Conservation (phyloP, 2,113 vertebrate genomes). For the Dermatemys mawii region DNA sequence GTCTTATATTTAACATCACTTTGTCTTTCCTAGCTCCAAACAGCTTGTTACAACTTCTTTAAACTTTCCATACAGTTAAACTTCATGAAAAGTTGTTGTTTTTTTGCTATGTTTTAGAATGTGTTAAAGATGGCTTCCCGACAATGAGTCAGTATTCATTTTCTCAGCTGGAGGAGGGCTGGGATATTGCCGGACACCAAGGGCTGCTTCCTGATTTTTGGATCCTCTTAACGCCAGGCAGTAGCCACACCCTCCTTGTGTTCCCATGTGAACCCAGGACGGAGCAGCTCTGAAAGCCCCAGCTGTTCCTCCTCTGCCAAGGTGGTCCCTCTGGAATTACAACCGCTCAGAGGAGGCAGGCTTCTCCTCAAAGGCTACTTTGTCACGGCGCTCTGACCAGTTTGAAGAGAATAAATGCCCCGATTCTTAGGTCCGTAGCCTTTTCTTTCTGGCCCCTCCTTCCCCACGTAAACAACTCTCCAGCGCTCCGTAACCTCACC, state of each 20-base stretch:
- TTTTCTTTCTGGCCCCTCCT: neutral
- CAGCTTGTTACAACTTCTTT: neutral
- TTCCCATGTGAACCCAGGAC: slow-evolving; percentile 71
- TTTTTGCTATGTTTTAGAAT: neutral
- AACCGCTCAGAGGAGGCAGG: slow-evolving; percentile 13
- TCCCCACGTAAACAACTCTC: neutral
- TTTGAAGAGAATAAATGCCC: slow-evolving; percentile 34
- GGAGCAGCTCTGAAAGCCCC: slow-evolving; percentile 56
- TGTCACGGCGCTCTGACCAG: slow-evolving; percentile 23
- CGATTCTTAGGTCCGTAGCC: neutral
- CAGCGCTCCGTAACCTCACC: neutral
- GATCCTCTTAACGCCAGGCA: too few species aligned
- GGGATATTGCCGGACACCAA: too few species aligned
- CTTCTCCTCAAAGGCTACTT: slow-evolving; percentile 57
- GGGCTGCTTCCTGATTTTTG: too few species aligned
- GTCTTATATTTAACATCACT: rapidly evolving
- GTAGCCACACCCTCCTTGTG: slow-evolving; percentile 30
- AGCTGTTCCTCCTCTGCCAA: slow-evolving; percentile 40
- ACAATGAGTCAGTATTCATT: rapidly evolving
- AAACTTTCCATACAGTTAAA: neutral
- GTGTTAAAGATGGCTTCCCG: neutral
- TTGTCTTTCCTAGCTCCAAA: neutral
- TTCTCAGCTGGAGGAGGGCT: neutral
- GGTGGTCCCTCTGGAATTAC: slow-evolving; percentile 46
- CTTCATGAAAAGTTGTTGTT: neutral